phyloP scores from a whole-genome alignment of 2,113 vertebrate species.

The Cephalopholis sonnerati region DNA sequence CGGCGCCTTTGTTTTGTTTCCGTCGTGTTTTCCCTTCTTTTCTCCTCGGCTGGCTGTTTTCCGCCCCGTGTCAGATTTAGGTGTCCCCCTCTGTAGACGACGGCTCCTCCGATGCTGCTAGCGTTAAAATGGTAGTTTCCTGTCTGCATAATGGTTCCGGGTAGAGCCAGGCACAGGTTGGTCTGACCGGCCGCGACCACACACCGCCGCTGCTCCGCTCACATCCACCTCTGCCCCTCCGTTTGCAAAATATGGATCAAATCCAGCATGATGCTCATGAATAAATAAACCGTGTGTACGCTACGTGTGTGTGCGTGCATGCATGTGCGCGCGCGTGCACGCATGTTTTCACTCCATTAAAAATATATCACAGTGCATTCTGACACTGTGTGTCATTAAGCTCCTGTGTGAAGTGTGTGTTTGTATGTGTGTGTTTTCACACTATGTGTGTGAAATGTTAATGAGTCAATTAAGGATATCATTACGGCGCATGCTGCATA shows the following conservation, averaged over 20 bases:
- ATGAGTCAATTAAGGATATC: constrained; percentile 73
- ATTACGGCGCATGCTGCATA: constrained; percentile 64
- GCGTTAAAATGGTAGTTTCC: constrained; percentile 85
- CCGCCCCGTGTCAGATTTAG: constrained; percentile 76
- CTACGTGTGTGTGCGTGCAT: neutral
- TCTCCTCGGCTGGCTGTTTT: constrained; percentile 66
- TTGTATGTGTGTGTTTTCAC: constrained; percentile 58
- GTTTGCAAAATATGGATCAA: constrained; percentile 13
- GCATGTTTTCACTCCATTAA: constrained; percentile 26
- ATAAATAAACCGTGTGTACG: constrained; percentile 36
- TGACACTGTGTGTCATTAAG: constrained; percentile 38
- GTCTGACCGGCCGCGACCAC: constrained; percentile 56
- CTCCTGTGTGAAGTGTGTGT: constrained; percentile 3
- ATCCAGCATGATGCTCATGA: constrained; percentile 52
- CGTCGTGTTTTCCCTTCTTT: constrained; percentile 52
- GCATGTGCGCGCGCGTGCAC: constrained; percentile 5
- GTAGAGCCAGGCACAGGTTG: constrained; percentile 66
- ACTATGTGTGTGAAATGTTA: constrained; percentile 67
- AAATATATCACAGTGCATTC: constrained; percentile 20
- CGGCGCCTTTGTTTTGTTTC: constrained; percentile 47
- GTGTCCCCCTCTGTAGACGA: constrained; percentile 78
- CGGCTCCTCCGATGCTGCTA: constrained; percentile 72
- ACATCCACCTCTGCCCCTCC: constrained; percentile 34
- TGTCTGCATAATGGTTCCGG: constrained; percentile 85
- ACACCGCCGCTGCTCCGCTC: constrained; percentile 33